These are phyloP conservation scores for Vombatus ursinus DNA, from an alignment of 2,113 vertebrate genomes.

Conservation along the genomic window DNA sequence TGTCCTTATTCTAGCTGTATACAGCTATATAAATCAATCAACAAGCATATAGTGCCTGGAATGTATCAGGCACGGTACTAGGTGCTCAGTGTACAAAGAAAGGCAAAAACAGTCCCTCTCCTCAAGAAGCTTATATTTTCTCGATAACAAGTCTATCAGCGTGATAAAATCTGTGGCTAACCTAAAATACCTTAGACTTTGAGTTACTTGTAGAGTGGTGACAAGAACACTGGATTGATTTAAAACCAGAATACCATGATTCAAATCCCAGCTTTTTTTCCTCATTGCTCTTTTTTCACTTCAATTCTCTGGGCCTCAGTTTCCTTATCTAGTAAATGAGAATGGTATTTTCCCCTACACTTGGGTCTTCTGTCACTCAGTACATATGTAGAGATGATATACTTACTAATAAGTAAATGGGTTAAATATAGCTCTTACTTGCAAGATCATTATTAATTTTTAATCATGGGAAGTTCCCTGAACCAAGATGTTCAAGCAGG, in stretches of 20 bases:
- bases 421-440: slow-evolving; percentile 56
- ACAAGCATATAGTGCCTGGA: not conserved
- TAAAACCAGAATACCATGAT: not conserved
- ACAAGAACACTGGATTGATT: not conserved
- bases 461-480: slow-evolving; percentile 64
- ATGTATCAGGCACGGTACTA: not conserved
- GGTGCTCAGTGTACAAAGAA: not conserved
- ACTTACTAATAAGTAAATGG: slow-evolving; percentile 8
- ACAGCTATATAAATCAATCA: not conserved
- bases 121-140: not conserved
- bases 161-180: not conserved
- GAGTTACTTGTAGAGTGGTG: not conserved
- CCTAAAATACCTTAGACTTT: not conserved
- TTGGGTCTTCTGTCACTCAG: slow-evolving; percentile 60
- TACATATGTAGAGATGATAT: slow-evolving; percentile 35
- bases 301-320: not conserved
- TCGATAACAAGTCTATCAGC: not conserved
- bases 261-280: not conserved
- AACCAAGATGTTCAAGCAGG: slow-evolving; percentile 53
- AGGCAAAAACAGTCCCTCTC: not conserved
- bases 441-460: slow-evolving; percentile 66
- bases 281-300: not conserved
- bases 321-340: not conserved
- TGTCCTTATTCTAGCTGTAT: not conserved
- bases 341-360: not conserved